phyloP scores from a whole-genome alignment of 2,888 invertebrate species.

The Dicycla oo region DNA sequence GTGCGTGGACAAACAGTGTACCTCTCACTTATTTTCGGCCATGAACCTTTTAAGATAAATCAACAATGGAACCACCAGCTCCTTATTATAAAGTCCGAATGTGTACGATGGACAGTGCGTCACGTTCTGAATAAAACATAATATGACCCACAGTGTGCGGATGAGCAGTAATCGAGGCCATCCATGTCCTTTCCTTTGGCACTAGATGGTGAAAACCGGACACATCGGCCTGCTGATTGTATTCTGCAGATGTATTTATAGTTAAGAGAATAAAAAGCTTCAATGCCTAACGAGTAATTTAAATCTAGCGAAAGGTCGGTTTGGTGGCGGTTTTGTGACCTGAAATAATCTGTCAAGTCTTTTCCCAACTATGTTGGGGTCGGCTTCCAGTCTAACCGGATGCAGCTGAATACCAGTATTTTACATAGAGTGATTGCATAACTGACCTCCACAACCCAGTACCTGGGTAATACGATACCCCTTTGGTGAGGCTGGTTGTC shows the following conservation, averaged over 20 bases:
- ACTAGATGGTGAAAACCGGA: slow-evolving; percentile 66
- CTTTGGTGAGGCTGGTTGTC: too few relatives aligned
- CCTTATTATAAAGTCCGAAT: slow-evolving; percentile 36
- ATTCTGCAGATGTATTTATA: slow-evolving; percentile 20
- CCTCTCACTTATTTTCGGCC: slow-evolving; percentile 31
- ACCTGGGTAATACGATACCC: too few relatives aligned
- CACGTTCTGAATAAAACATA: slow-evolving; percentile 69
- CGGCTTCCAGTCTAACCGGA: too few relatives aligned
- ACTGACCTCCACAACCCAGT: too few relatives aligned
- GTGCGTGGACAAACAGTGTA: too few relatives aligned
- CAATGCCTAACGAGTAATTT: too few relatives aligned
- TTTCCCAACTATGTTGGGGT: too few relatives aligned
- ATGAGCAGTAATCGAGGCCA: slow-evolving; percentile 54
- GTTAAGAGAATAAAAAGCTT: slow-evolving; percentile 7
- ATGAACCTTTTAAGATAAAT: slow-evolving; percentile 37
- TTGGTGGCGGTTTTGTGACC: not conserved
- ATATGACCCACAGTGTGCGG: slow-evolving; percentile 62
- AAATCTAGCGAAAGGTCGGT: not conserved
- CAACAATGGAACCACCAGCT: slow-evolving; percentile 16
- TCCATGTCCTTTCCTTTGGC: slow-evolving; percentile 56
- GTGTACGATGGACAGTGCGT: slow-evolving; percentile 47
- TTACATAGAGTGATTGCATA: too few relatives aligned
- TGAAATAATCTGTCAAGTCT: too few relatives aligned
- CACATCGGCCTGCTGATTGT: slow-evolving; percentile 18
- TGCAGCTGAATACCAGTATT: too few relatives aligned